Base-by-base conservation (phyloP, 2,113 vertebrate genomes). In the Actenoides hombroni region DNA sequence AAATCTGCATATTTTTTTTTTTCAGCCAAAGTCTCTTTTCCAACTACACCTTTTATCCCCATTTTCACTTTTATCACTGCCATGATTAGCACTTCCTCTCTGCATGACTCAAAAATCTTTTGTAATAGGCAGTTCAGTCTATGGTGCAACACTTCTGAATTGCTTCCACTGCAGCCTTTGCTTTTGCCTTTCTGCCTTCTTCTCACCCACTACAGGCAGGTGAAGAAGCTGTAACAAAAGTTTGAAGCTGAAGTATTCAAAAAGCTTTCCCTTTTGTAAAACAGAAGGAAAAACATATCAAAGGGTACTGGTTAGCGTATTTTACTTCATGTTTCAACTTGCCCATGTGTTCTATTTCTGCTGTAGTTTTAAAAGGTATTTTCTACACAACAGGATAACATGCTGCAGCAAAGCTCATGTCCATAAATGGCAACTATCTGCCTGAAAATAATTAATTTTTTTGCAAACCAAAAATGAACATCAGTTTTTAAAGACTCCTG, bases 311-410 rank as follows among this genome's bases (percentile, higher is more conserved):
- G 51, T 84, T 91, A 59, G 12, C 77, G 71, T 79, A 92, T 56
- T 83, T 91, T 61, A 67, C 68, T 86, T 83, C 94, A 79, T 92
- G 95, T 95, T 84, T 44, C 94, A 78, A 92, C 95, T 61, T 92
- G 95, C 60, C 12, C 3, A 87, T 95, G 90, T 77, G 69, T 82
- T 95, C 86, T 71, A 64, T 90, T 95, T 92, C 90, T 81, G 16
- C 80, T n/a, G 26, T 19, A 81, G 76, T 85, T 95, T 93, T 83
- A 83, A 88, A 61, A 90, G 56, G 68, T 28, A 56, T 74, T 83
- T 86, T 95, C 93, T 81, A 85, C 28, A 75, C 64, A 81, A 51
- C 49, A 75, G 70, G 61, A 6, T 53, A 79, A 88, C 88, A 33
- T 78, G 92, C 94, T 83, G 61, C 15, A 48, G 86, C 95, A 97